Evolutionary conservation across 2,797 vertebrate species (phyloP).

Genomic region (Cirrhinus molitorella): DNA sequence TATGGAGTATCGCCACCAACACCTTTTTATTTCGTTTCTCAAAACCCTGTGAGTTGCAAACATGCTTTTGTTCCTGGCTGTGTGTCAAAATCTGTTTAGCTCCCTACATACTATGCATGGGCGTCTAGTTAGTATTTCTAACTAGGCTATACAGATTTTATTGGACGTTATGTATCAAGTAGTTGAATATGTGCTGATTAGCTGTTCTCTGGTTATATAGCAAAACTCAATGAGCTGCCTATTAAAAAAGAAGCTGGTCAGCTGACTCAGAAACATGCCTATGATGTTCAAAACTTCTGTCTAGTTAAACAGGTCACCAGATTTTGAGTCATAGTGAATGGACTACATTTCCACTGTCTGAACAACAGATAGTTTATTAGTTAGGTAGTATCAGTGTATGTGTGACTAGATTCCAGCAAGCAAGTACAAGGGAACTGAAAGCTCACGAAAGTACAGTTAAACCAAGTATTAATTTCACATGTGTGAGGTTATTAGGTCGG

Average conservation of each 20-base stretch:
- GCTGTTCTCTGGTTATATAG: not conserved
- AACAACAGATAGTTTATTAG: not conserved
- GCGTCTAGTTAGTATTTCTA: not conserved
- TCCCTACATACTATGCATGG: too few relatives aligned
- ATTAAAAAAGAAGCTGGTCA: not conserved
- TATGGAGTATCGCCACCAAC: not conserved
- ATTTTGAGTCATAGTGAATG: not conserved
- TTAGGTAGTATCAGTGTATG: too few relatives aligned
- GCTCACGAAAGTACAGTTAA: not conserved
- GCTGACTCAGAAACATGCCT: not conserved
- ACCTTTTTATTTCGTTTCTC: not conserved
- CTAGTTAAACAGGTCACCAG: not conserved
- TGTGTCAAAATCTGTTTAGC: not conserved
- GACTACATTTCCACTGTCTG: too few relatives aligned
- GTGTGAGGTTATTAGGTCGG: not conserved
- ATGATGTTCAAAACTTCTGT: not conserved
- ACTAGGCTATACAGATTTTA: not conserved
- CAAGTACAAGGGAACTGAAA: not conserved
- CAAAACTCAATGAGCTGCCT: not conserved
- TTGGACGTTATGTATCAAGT: not conserved
- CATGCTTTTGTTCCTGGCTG: not conserved
- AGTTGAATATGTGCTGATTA: not conserved
- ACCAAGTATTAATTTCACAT: not conserved
- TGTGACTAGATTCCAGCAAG: not conserved
- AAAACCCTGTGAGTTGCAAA: too few relatives aligned